These are phyloP conservation scores for Vultur gryphus DNA, from an alignment of 2,797 vertebrate genomes.

Conservation along the genomic window DNA sequence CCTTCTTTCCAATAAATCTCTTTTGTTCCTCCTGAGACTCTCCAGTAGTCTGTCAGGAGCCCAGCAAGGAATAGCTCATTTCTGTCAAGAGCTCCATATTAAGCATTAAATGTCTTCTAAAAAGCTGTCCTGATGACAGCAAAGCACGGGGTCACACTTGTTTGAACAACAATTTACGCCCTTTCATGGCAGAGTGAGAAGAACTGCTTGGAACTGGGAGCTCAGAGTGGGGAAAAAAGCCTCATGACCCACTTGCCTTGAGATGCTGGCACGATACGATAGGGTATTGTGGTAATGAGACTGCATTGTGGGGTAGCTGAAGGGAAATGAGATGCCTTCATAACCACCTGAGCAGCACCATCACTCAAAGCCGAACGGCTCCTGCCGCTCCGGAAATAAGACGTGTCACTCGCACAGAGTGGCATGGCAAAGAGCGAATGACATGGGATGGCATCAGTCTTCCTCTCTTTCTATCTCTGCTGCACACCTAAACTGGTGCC, in stretches of 20 bases:
- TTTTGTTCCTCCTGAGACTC: slow-evolving; percentile 50
- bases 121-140: slow-evolving; percentile 3
- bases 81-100: slow-evolving; percentile 60
- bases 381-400: background rate
- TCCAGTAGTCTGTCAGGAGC: slow-evolving; percentile 56
- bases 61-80: slow-evolving; percentile 52
- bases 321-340: background rate
- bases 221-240: background rate
- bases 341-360: background rate
- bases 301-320: background rate
- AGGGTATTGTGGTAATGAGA: background rate
- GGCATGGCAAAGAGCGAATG: background rate
- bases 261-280: background rate
- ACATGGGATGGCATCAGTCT: background rate
- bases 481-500: background rate
- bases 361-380: background rate
- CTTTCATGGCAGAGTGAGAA: background rate
- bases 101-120: slow-evolving; percentile 47
- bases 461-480: background rate
- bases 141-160: background rate
- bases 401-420: rapidly evolving
- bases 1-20: slow-evolving; percentile 51
- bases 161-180: slow-evolving; percentile 17
- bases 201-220: background rate
- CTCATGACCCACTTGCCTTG: background rate